Base-by-base conservation (phyloP, 2,113 vertebrate species). In the Castor canadensis region DNA sequence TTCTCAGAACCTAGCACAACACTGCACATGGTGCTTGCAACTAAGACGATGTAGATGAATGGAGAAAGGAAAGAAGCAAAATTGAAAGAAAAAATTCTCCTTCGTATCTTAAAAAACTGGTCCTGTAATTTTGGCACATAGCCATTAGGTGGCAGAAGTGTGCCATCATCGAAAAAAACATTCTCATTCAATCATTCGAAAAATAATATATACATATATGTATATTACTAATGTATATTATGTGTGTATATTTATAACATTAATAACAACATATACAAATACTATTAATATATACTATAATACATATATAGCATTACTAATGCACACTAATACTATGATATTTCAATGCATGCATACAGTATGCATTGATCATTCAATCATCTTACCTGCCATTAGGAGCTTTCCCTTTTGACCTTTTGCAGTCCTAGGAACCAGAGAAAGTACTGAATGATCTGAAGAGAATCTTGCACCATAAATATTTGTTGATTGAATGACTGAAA, bases 51-150 rank as follows among this genome's bases (percentile, higher is more conserved):
- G 24, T 40, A 66, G 45, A 88, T 83, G 43, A 80, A 79, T 16
- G 49, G 26, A 79, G 26, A 89, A 47, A 85, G 73, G 56, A 92
- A 89, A 9, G 79, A 64, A 75, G 43, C 16, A 93, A 72, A 69
- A 9, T 45, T 13, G 38, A 84, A 56, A 49, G n/a, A 77, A 60
- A 43, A 40, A 35, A 83, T 73, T 87, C 6, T 28, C 5, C 38
- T 40, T 86, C 9, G 1, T 38, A 38, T 66, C 40, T 90, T 76
- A 28, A 86, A 87, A 94, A 82, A 40, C 75, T 94, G 58, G 69
- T 38, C 80, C 80, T 95, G 75, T 93, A 96, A 96, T 96, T 96
- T 89, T 79, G 76, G 3, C 58, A 45, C 80, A 8, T 58, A 60
- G 52, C 64, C 81, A 45, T 54, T 79, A 71, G 24, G 88, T 69